phyloP scores from a whole-genome alignment of 2,888 invertebrate genomes.

The Apamea crenata region DNA sequence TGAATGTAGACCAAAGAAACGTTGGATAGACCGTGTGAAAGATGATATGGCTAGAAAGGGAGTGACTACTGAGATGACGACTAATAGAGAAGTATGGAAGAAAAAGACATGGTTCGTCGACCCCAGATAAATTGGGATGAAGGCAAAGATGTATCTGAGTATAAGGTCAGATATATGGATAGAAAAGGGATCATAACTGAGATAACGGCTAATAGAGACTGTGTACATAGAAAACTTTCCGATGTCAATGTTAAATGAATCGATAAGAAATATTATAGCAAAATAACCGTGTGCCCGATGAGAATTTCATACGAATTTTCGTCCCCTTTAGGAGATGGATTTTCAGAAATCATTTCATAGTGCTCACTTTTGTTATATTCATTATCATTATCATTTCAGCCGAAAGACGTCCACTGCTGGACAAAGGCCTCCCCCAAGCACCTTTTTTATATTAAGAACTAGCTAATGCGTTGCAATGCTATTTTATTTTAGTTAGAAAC shows the following conservation, averaged over 20 bases:
- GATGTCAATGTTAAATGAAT: not conserved
- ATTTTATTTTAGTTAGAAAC: not conserved
- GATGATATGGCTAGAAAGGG: not conserved
- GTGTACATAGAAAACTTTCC: not conserved
- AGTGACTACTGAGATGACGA: not conserved
- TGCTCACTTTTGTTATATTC: too few relatives aligned
- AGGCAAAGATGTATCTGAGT: too few relatives aligned
- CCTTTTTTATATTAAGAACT: not conserved
- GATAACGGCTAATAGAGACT: not conserved
- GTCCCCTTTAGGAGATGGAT: not conserved
- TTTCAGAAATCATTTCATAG: too few relatives aligned
- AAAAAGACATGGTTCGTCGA: too few relatives aligned
- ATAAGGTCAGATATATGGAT: not conserved
- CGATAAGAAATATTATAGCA: not conserved
- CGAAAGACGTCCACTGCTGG: too few relatives aligned
- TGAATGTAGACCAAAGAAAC: not conserved
- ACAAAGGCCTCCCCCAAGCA: too few relatives aligned
- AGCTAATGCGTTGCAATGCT: not conserved
- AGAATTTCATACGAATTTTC: not conserved
- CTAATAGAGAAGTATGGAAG: too few relatives aligned
- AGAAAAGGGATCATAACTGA: not conserved
- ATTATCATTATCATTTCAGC: too few relatives aligned
- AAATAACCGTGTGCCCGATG: not conserved
- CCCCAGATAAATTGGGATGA: too few relatives aligned
- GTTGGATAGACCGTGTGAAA: not conserved